Conservation (phyloP, 2,113 vertebrate species). For the Trichechus manatus region DNA sequence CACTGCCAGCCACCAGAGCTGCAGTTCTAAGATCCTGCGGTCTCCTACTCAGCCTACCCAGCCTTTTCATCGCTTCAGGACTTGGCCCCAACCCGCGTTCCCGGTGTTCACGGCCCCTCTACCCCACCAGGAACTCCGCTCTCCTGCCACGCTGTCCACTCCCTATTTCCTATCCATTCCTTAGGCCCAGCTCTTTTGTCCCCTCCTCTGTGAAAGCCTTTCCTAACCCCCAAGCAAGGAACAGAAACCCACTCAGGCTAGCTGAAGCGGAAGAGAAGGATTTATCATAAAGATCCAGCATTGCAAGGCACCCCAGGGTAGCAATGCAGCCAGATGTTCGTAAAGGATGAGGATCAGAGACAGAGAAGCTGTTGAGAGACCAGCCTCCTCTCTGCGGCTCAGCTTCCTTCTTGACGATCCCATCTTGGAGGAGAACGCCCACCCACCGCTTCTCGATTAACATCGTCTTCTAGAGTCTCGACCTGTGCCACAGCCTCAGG, state of each 20-base stretch:
- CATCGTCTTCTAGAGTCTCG: not conserved
- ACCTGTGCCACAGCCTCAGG: not conserved
- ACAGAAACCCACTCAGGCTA: not conserved
- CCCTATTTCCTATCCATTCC: not conserved
- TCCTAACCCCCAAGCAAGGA: not conserved
- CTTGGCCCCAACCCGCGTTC: not conserved
- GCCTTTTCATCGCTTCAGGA: not conserved
- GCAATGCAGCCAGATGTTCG: not conserved
- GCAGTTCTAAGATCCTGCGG: not conserved
- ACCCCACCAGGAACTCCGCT: not conserved
- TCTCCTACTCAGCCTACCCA: not conserved
- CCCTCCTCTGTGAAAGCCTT: not conserved
- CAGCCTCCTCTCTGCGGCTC: no score
- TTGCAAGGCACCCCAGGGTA: not conserved
- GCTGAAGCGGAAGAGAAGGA: not conserved
- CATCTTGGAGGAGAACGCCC: fast-evolving
- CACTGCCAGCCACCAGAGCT: not conserved
- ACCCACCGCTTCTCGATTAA: not conserved
- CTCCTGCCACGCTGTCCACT: not conserved
- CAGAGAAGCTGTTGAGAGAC: not conserved
- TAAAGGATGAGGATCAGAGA: not conserved
- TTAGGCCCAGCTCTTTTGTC: not conserved
- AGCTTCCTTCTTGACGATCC: not conserved
- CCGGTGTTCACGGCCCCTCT: not conserved
- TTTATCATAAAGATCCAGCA: not conserved